Evolutionary conservation across 2,113 vertebrate genomes (phyloP).

Genomic region (Rhegmatorhina hoffmannsi): DNA sequence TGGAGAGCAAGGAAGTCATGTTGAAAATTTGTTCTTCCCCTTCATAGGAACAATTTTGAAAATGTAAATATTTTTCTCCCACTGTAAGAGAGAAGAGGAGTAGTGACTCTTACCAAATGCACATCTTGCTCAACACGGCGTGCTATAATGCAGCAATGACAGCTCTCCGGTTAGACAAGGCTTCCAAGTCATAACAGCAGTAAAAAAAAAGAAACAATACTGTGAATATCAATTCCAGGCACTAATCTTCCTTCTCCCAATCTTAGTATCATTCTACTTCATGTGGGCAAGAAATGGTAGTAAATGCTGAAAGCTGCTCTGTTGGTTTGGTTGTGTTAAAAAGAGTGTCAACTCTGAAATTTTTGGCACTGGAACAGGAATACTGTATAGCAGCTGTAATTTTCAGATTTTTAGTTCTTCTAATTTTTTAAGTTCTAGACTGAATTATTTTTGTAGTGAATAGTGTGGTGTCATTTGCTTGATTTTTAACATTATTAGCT

Average conservation of each 20-base stretch:
- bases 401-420: background rate
- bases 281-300: background rate
- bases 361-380: background rate
- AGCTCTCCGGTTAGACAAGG: background rate
- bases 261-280: background rate
- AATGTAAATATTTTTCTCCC: conserved; percentile 3
- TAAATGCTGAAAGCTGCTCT: background rate
- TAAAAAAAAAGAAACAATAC: background rate
- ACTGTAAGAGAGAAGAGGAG: background rate
- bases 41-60: background rate
- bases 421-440: background rate
- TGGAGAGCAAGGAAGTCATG: background rate
- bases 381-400: background rate
- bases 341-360: background rate
- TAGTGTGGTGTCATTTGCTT: background rate
- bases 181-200: background rate
- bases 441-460: background rate
- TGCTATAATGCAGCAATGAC: background rate
- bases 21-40: background rate
- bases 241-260: background rate
- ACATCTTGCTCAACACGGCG: background rate
- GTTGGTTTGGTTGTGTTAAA: background rate
- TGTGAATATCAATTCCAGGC: background rate
- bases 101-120: background rate
- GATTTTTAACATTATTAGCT: background rate